These are phyloP conservation scores for Lottia scabra DNA, from an alignment of 2,888 invertebrate genomes.

Conservation along the genomic window DNA sequence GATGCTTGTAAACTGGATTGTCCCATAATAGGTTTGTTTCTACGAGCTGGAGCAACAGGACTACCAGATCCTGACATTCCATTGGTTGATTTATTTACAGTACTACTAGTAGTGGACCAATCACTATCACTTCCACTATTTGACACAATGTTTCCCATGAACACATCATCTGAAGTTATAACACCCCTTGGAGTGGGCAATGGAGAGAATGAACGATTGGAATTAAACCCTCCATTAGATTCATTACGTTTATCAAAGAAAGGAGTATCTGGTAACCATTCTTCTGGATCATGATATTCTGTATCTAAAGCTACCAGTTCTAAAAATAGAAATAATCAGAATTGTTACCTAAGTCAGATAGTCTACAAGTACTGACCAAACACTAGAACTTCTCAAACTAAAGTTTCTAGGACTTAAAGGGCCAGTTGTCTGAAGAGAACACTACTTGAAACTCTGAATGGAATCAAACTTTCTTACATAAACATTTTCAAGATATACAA, in stretches of 20 bases:
- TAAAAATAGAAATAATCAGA: conserved; percentile 22
- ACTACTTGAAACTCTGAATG: no score
- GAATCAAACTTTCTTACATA: no score
- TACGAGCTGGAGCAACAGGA: conserved; percentile 27
- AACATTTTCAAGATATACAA: no score
- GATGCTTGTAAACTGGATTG: conserved; percentile 41
- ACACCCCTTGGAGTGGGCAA: background rate
- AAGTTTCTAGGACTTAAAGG: background rate
- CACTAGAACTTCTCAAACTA: background rate
- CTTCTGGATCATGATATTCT: conserved; percentile 58
- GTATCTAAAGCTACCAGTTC: conserved; percentile 63
- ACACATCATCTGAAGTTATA: background rate
- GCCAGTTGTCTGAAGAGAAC: no score
- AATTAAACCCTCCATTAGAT: background rate
- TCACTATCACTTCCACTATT: conserved; percentile 7
- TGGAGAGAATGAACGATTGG: background rate
- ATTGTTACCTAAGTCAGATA: no score
- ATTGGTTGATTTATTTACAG: background rate
- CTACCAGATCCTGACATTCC: conserved; percentile 13
- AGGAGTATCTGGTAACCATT: conserved; percentile 43
- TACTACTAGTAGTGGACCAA: conserved; percentile 3
- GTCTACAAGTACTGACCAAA: background rate
- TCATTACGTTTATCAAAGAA: conserved; percentile 2
- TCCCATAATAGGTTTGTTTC: conserved; percentile 46
- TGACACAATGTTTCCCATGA: background rate